Conservation (phyloP, 2,113 vertebrate genomes). For the Thamnophis sirtalis region DNA sequence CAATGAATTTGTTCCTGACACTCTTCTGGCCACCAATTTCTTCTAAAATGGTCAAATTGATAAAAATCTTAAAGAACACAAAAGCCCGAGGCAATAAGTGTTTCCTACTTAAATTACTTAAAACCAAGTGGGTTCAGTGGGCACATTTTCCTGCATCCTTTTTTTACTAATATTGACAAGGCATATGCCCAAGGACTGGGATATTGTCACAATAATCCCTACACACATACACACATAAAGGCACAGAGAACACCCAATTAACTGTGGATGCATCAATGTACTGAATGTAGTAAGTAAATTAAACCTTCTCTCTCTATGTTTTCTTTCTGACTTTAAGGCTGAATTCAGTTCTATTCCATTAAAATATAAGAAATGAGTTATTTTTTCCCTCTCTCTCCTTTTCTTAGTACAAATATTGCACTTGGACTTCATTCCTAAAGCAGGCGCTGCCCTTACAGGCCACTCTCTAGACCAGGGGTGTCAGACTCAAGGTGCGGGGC, state of each 20-base stretch:
- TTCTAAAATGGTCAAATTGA: background rate
- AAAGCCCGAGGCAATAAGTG: background rate
- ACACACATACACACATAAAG: no score
- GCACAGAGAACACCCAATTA: background rate
- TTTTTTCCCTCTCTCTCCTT: background rate
- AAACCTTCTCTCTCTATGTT: background rate
- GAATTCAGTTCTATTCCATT: background rate
- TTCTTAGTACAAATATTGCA: background rate
- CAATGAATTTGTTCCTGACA: background rate
- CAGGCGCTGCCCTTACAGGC: background rate
- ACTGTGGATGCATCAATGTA: background rate
- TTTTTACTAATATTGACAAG: background rate
- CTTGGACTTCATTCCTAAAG: background rate
- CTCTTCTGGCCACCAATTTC: background rate
- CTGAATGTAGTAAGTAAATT: background rate
- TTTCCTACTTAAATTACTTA: background rate
- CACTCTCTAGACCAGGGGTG: background rate
- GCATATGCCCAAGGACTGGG: background rate
- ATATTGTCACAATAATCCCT: background rate
- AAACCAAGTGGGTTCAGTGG: background rate
- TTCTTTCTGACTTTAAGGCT: background rate
- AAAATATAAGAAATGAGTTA: background rate
- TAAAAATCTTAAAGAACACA: background rate
- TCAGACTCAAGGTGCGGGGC: no score
- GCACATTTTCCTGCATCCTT: background rate